phyloP scores from a whole-genome alignment of 2,797 vertebrate genomes.

The Aselliscus stoliczkanus region DNA sequence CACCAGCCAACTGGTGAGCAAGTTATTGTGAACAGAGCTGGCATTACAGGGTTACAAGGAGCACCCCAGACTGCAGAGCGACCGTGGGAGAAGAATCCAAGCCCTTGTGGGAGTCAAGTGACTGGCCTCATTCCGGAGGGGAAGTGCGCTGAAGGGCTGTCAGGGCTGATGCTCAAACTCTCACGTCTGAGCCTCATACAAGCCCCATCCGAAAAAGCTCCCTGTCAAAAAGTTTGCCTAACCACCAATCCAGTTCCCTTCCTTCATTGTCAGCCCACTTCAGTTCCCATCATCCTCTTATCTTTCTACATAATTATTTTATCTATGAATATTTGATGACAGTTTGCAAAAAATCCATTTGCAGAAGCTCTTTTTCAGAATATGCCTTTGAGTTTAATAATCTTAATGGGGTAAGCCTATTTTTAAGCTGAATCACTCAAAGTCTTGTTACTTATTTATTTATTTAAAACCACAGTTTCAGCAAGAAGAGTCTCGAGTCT shows the following conservation, averaged over 20 bases:
- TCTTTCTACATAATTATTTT: slow-evolving; percentile 60
- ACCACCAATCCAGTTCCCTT: background rate
- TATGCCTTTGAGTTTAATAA: slow-evolving; percentile 56
- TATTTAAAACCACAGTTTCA: slow-evolving; percentile 50
- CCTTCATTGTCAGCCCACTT: background rate
- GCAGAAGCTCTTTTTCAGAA: slow-evolving; percentile 54
- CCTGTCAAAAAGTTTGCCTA: background rate
- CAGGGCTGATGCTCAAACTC: background rate
- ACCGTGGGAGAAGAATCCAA: background rate
- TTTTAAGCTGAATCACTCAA: slow-evolving; percentile 52
- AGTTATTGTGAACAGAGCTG: background rate
- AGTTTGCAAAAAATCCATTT: slow-evolving; percentile 52
- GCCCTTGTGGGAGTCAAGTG: background rate
- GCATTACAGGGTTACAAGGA: background rate
- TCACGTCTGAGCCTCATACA: background rate
- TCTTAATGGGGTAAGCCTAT: slow-evolving; percentile 59
- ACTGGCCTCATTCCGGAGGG: background rate
- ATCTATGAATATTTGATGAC: slow-evolving; percentile 66
- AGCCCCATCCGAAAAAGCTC: background rate
- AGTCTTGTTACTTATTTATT: slow-evolving; percentile 45
- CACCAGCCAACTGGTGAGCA: background rate
- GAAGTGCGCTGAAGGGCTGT: background rate
- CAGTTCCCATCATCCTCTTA: background rate
- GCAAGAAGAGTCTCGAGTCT: background rate
- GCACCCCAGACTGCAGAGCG: fast-evolving